A percentile compares a stretch with the other conserved stretches of the same genome.
These are phyloP conservation scores for Tautogolabrus adspersus DNA, from an alignment of 2,113 vertebrate genomes.

Conservation along the genomic window DNA sequence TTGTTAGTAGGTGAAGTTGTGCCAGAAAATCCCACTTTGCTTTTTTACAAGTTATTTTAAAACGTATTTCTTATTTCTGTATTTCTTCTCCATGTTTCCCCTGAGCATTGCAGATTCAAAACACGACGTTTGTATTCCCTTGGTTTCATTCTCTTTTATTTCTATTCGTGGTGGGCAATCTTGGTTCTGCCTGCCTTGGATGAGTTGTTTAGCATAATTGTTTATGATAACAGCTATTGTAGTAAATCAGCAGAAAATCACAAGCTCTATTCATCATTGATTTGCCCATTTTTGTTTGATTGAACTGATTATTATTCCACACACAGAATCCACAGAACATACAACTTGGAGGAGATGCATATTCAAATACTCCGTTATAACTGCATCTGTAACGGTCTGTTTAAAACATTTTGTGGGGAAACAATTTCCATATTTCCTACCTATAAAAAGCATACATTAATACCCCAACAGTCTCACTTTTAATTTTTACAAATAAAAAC, in stretches of 20 bases:
- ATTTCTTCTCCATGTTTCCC: neutral
- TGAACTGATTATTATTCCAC: neutral
- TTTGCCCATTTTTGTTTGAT: neutral
- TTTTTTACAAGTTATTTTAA: too few species aligned
- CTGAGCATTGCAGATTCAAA: neutral
- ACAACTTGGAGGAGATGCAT: neutral
- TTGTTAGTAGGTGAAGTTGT: too few species aligned
- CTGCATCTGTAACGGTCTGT: too few species aligned
- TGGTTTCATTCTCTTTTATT: constrained; percentile 9
- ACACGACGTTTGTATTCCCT: neutral
- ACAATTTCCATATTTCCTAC: too few species aligned
- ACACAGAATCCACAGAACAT: neutral
- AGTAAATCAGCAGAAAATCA: constrained; percentile 1
- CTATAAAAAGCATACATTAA: neutral
- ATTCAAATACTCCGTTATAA: too few species aligned
- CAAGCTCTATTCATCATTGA: constrained; percentile 40
- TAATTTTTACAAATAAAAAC: too few species aligned
- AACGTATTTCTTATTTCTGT: too few species aligned
- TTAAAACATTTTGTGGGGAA: too few species aligned
- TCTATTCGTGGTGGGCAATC: neutral
- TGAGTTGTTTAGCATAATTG: constrained; percentile 31
- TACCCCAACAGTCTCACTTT: too few species aligned
- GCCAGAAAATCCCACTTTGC: too few species aligned
- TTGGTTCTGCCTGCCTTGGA: constrained; percentile 10
- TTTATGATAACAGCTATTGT: constrained; percentile 21